A percentile compares a stretch with the other conserved stretches of the same genome.
phyloP scores from a whole-genome alignment of 37 sponge, comb jelly and placozoan species.

The Crambe crambe region DNA sequence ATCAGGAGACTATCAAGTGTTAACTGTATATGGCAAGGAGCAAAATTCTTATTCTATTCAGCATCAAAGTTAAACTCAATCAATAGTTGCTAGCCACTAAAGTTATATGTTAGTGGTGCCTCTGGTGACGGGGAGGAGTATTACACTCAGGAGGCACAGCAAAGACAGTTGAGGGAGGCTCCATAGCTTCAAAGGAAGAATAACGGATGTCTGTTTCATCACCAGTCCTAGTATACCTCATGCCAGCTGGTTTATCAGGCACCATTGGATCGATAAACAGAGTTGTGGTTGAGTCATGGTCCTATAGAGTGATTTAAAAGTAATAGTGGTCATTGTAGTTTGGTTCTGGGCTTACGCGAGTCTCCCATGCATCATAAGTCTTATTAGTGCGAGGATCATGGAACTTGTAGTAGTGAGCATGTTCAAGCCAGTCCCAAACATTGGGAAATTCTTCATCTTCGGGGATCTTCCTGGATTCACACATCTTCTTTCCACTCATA shows the following conservation, averaged over 20 bases:
- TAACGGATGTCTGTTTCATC: constrained; percentile 2
- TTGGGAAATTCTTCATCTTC: not conserved
- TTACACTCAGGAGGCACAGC: constrained; percentile 5
- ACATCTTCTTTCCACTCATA: not conserved
- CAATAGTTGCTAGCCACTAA: no score
- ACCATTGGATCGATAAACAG: not conserved
- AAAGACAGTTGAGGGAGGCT: constrained; percentile 18
- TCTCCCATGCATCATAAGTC: constrained; percentile 14
- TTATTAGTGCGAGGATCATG: not conserved
- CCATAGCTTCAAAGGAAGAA: not conserved
- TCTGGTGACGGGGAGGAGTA: no score
- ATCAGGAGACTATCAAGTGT: no score
- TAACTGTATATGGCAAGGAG: no score
- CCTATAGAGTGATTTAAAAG: no score
- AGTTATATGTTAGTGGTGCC: no score
- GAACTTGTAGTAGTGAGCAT: not conserved
- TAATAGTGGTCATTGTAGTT: no score
- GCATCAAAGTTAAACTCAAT: no score
- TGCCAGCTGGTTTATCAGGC: not conserved
- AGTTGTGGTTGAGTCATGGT: no score
- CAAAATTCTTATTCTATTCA: no score
- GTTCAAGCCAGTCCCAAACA: not conserved
- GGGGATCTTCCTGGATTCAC: not conserved
- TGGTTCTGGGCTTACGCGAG: not conserved
- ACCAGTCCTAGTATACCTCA: not conserved